Base-by-base conservation (phyloP, 2,888 invertebrate species). In the Spilarctia lutea region DNA sequence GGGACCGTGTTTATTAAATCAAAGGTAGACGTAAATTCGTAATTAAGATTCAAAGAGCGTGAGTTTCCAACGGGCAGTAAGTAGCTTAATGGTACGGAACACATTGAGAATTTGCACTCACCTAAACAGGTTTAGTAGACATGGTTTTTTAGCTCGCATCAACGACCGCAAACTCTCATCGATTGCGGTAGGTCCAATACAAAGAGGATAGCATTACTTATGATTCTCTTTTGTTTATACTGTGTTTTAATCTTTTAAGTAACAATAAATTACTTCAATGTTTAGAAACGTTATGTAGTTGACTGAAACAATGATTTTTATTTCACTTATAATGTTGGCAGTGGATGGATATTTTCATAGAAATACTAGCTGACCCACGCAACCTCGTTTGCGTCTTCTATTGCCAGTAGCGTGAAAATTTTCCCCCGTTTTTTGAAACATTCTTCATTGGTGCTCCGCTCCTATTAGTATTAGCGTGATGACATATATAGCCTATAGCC, bases 101-200 rank as follows among this genome's bases (percentile, higher is more conserved):
- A 88, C 89, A 92, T 91, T 90, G 91, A 89, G 89, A 91, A 92
- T 93, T 92, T 90, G 89, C 90, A 90, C 90, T 89, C 83, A 81
- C 83, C 83, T 81, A 80, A 82, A 84, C 84, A 81, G 77, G 79
- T 83, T 81, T 76, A 77, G 81, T 83, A 75, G 71, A 72, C 76
- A 71, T 79, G 79, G 68, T 85, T 75, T 77, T 83, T 81, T 74
- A 72, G 68, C 75, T 80, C 77, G 68, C 72, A 71, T 45, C 71
- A 75, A 60, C 35, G 65, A 81, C 77, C 81, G 52, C 85, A 81
- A 78, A 72, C 75, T 79, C 63, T 30, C 18, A 68, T 52, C 73
- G 16, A 78, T 72, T 83, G 78, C 72, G 76, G 80, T 74, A 48
- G 33, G 13, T 77, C 68, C 33, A 71, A 35, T 52, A 75, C 63